Base-by-base conservation (phyloP, 2,888 invertebrate species). In the Myathropa florea region DNA sequence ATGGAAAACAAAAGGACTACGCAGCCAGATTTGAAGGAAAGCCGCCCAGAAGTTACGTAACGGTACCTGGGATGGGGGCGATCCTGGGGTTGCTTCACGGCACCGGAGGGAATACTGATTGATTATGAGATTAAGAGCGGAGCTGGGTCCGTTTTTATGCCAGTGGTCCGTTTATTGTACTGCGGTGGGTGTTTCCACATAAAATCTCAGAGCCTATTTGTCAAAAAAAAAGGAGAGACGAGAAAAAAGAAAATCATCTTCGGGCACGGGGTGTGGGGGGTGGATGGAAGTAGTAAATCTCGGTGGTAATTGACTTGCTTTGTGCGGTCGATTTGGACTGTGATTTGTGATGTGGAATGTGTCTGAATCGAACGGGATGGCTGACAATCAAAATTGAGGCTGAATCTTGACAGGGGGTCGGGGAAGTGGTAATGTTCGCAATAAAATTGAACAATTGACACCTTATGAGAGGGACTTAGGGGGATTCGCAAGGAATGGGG, bases 41-140 rank as follows among this genome's bases (percentile, higher is more conserved):
- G 39, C 12, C n/a, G 1, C 36, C 59, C 60, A 57, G 71, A 78
- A 30, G n/a, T 64, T 55, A 65, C 60, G 61, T 82, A 77, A 82
- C 60, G 77, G 24, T 61, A 61, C 65, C 77, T 67, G 64, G 23
- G 24, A 39, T 39, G 23, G 55, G n/a, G 0, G 26, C 24, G 46
- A 53, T 21, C 53, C 39, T 68, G 9, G 39, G 67, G 24, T 55
- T 61, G 26, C 36, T 63, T 73, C 67, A 64, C 28, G 33, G 60
- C 33, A 70, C 79, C 79, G n/a, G 60, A 0, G 79, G 79, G 75
- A 79, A 53, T 83, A 59, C 75, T 83, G 83, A 83, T 83, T 83
- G 83, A 83, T 83, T 83, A 83, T 73, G 53, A 79, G 78, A 73
- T 73, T 73, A 64, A 36, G 33, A 30, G 23, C 39, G 23, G 39